Base-by-base conservation (phyloP, 2,888 invertebrate genomes). In the Cephonodes hylas region DNA sequence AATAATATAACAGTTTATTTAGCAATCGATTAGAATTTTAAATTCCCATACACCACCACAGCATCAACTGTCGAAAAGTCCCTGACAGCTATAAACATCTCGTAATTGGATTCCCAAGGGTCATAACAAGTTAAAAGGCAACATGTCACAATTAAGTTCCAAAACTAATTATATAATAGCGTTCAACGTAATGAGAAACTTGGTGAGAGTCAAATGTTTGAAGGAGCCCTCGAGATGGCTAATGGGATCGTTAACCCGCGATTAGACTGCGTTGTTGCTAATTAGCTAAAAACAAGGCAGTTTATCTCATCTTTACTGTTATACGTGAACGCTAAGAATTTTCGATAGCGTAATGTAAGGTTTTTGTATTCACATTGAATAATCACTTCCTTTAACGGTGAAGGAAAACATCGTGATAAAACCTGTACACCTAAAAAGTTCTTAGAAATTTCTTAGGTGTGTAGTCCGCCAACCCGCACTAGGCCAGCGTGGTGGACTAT, bases 141-240 rank as follows among this genome's bases (percentile, higher is more conserved):
- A 53, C 18, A 27, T 15, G 53, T 31, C 31, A 27, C 18, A 34
- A 25, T 27, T 48, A 25, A 15, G 18, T 53, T 18, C 18, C 22
- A 46, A 53, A 53, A 53, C 53, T 53, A 53, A 53, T 53, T 53
- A 53, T 3, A 5, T 45, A 23, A 45, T 31, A 18, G 31, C 53
- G 53, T 18, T 53, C 7, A 27, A 27, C 10, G 53, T 53, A 53
- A 53, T 53, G 53, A 53, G 53, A 53, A 53, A 53, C 18, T 31
- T 53, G 18, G 53, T 4, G 18, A 46, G n/a, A 27, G 31, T 10
- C 38, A 5, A n/a, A 8, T 31, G 27, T 53, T 31, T 25, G 23
- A 44, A 27, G 13, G 58, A n/a, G 45, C 8, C 22, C 34, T n/a
- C 3, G 4, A 38, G n/a, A 4, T 8, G 59, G 22, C 46, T 59